Conservation (phyloP, 2,797 vertebrate species). For the Pachyuromys duprasi region DNA sequence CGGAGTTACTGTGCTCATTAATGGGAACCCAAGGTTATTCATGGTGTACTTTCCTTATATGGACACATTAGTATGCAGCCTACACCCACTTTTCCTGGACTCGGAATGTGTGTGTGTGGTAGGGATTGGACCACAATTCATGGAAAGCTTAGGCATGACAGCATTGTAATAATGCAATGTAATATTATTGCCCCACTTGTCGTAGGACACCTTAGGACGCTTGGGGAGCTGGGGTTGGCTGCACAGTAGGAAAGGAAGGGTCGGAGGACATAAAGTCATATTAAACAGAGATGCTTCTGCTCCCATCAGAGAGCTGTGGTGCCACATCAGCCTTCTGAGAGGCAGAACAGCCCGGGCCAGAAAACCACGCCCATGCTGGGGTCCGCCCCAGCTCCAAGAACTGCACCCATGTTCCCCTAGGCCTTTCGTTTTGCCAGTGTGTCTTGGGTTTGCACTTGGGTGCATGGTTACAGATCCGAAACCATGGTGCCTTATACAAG, state of each 20-base stretch:
- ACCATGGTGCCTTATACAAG: not conserved
- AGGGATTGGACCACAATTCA: not conserved
- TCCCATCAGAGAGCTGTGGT: not conserved
- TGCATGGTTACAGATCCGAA: not conserved
- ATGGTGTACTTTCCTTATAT: not conserved
- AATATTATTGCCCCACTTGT: not conserved
- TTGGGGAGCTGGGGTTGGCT: not conserved
- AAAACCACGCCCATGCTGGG: not conserved
- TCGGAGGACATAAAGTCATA: not conserved
- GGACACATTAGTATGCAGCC: conserved; percentile 35
- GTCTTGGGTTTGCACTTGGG: not conserved
- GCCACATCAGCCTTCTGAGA: rapidly evolving
- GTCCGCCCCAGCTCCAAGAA: not conserved
- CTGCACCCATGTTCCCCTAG: rapidly evolving
- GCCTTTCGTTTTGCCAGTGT: not conserved
- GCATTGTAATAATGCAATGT: conserved; percentile 6
- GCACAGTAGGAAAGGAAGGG: not conserved
- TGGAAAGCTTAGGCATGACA: conserved; percentile 1
- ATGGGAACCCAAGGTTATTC: not conserved
- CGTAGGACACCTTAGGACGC: not conserved
- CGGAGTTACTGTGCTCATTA: not conserved
- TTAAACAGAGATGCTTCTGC: not conserved
- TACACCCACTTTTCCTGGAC: not conserved
- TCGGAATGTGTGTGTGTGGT: not conserved
- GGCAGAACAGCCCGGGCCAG: not conserved